Percentiles rank a stretch among this genome's conserved stretches.
Evolutionary conservation across 2,113 vertebrate species (phyloP).

Genomic region (Abramis brama): DNA sequence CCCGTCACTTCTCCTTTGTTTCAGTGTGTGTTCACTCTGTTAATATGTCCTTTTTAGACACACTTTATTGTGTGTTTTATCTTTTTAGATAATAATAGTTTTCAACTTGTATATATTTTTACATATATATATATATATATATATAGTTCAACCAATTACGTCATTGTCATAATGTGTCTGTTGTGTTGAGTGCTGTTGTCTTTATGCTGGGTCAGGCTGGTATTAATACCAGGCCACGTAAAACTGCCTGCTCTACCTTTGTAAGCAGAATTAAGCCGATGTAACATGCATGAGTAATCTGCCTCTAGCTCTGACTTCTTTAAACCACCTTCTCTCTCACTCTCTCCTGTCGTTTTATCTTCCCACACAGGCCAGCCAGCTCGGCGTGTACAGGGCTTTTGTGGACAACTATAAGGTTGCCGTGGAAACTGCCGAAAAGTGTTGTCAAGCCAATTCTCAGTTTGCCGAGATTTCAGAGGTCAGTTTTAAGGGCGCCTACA

Average conservation of each 20-base stretch:
- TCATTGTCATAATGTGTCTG: neutral
- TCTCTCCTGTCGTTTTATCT: neutral
- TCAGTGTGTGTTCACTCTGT: neutral
- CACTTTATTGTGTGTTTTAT: too few species aligned
- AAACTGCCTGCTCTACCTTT: neutral
- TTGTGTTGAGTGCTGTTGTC: slow-evolving; percentile 73
- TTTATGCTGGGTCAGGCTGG: slow-evolving; percentile 73
- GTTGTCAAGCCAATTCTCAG: slow-evolving; percentile 96
- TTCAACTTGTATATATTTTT: neutral
- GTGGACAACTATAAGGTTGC: slow-evolving; percentile 99
- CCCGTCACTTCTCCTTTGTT: neutral
- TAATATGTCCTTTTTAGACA: neutral
- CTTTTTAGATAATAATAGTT: neutral
- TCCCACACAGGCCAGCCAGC: slow-evolving; percentile 88
- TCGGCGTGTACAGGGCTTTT: slow-evolving; percentile 96
- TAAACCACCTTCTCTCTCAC: slow-evolving; percentile 1
- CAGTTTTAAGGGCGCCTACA: slow-evolving; percentile 46
- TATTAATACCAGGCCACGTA: slow-evolving; percentile 28
- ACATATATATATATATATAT: too few species aligned
- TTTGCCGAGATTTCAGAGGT: slow-evolving; percentile 99
- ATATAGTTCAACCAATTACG: neutral
- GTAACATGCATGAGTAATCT: slow-evolving; percentile 32
- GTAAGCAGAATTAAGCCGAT: neutral
- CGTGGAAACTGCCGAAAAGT: slow-evolving; percentile 97
- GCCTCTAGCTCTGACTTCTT: slow-evolving; percentile 12